Percentiles rank a stretch among this genome's conserved stretches.
These are phyloP conservation scores for Drosophila stalkeri DNA, from an alignment of 2,888 invertebrate species.

Conservation along the genomic window DNA sequence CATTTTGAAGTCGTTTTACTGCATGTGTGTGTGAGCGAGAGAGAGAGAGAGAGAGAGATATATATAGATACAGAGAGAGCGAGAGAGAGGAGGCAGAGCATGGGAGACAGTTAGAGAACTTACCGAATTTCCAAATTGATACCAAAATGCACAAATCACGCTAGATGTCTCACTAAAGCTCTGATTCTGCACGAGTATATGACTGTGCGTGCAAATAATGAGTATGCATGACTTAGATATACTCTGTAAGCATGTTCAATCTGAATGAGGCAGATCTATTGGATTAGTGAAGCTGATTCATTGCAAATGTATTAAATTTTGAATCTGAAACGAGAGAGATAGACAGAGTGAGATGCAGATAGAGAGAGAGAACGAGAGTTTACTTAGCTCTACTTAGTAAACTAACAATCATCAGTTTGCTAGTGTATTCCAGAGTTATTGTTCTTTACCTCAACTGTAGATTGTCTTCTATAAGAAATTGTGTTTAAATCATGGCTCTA, in stretches of 20 bases:
- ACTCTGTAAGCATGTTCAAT: neutral
- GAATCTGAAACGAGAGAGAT: too few species aligned
- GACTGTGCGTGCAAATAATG: neutral
- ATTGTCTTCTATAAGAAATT: too few species aligned
- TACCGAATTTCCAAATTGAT: constrained; percentile 44
- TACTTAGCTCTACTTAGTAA: too few species aligned
- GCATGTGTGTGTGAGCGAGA: neutral
- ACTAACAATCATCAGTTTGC: too few species aligned
- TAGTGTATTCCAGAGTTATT: too few species aligned
- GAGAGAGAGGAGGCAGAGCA: neutral
- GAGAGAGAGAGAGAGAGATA: neutral
- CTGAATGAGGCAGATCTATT: neutral
- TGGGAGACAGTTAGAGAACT: neutral
- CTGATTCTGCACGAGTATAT: constrained; percentile 2
- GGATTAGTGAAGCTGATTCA: neutral
- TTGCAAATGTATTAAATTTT: neutral
- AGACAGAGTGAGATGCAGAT: too few species aligned
- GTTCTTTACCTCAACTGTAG: too few species aligned
- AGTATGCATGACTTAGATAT: neutral
- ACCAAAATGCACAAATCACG: constrained; percentile 43
- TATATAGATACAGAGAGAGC: neutral
- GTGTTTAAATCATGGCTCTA: too few species aligned
- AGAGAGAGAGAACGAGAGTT: neutral
- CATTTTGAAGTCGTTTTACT: constrained; percentile 34
- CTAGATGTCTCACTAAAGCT: constrained; percentile 1